phyloP scores from a whole-genome alignment of 2,113 vertebrate species.

The Brachirus orientalis region DNA sequence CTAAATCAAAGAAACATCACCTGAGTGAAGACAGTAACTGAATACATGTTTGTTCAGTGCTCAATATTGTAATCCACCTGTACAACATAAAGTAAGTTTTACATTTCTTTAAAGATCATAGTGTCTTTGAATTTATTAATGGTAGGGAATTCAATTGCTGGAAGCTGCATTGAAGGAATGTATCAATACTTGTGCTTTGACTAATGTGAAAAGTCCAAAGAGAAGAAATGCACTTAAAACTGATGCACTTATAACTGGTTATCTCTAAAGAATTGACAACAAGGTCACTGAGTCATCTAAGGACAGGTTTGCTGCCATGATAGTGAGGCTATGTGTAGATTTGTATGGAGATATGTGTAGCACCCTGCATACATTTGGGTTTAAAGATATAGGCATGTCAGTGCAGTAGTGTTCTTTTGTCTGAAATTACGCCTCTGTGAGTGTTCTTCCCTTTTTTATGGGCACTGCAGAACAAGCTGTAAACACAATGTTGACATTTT shows the following conservation, averaged over 20 bases:
- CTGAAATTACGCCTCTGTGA: slow-evolving; percentile 11
- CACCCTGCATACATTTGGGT: background rate
- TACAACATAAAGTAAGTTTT: slow-evolving; percentile 11
- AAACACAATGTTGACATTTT: slow-evolving; percentile 10
- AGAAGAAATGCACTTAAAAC: background rate
- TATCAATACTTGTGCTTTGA: background rate
- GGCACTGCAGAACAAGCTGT: background rate
- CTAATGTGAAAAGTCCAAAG: background rate
- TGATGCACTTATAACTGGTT: background rate
- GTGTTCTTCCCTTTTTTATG: background rate
- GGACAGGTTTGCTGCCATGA: background rate
- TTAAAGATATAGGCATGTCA: slow-evolving; percentile 12
- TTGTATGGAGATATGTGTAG: background rate
- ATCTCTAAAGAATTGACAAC: background rate
- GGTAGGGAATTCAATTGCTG: slow-evolving; percentile 12
- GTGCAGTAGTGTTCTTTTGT: slow-evolving; percentile 20
- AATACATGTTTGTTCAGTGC: slow-evolving; percentile 11
- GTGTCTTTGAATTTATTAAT: slow-evolving; percentile 1
- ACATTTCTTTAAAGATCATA: no score
- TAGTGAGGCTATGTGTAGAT: background rate
- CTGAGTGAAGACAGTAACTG: no score
- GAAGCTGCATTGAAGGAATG: background rate
- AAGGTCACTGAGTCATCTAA: no score
- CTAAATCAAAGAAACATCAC: slow-evolving; percentile 34
- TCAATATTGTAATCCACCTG: slow-evolving; percentile 8